These are phyloP conservation scores for Helicorthomorpha holstii DNA, from an alignment of 1,140 invertebrate genomes.

Conservation along the genomic window DNA sequence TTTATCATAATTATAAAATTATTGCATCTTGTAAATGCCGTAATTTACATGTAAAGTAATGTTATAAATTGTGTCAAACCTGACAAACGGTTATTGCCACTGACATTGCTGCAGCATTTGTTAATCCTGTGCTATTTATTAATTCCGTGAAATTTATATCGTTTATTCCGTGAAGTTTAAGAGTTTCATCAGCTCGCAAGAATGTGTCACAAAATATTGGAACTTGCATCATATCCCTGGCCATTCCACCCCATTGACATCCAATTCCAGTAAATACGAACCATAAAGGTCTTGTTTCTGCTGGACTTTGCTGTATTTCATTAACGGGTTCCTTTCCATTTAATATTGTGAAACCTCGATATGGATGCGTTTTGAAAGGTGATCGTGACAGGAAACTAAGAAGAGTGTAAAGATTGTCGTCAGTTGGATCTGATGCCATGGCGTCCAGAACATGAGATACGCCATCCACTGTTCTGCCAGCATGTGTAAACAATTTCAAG, in stretches of 20 bases:
- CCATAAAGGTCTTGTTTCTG: conserved; percentile 69
- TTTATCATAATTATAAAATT: too few species aligned
- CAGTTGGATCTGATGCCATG: conserved; percentile 29
- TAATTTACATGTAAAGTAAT: too few species aligned
- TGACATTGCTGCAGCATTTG: too few species aligned
- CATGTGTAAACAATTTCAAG: conserved; percentile 46
- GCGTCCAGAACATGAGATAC: conserved; percentile 45
- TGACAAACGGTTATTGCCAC: too few species aligned
- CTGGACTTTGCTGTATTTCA: conserved; percentile 23
- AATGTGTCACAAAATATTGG: conserved; percentile 62
- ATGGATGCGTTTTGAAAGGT: conserved; percentile 48
- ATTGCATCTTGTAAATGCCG: too few species aligned
- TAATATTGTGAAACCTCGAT: conserved; percentile 58
- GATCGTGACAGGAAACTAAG: conserved; percentile 52
- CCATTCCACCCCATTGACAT: conserved; percentile 91
- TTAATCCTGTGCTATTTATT: too few species aligned
- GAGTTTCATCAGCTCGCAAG: conserved; percentile 35
- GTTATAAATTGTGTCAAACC: too few species aligned
- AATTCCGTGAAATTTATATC: too few species aligned
- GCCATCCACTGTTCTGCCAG: conserved; percentile 68
- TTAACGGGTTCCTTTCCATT: conserved; percentile 27
- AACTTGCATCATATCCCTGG: conserved; percentile 56
- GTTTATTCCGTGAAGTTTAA: conserved; percentile 58
- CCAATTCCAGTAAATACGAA: conserved; percentile 94
- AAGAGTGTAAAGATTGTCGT: conserved; percentile 59